These are phyloP conservation scores for Phenganax marumi DNA, from an alignment of 92 coral and sea anemone genomes.

Conservation along the genomic window DNA sequence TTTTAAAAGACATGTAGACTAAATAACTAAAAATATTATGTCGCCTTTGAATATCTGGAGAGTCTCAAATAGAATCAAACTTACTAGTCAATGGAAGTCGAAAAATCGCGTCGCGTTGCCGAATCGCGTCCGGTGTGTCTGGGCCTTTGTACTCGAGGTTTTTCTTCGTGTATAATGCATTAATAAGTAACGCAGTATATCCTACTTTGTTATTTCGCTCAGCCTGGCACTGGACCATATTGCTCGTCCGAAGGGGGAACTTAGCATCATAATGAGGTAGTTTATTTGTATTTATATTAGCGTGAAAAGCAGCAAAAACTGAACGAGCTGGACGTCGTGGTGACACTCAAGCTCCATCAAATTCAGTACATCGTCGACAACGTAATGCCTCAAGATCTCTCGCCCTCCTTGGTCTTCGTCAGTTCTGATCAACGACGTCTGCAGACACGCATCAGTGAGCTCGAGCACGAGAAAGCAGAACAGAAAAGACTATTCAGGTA, in stretches of 20 bases:
- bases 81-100: too few species aligned
- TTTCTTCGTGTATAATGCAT: too few species aligned
- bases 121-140: too few species aligned
- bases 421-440: conserved; percentile 79
- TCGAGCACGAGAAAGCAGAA: conserved; percentile 89
- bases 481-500: conserved; percentile 90
- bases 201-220: not conserved
- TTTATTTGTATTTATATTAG: conserved; percentile 38
- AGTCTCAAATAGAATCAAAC: too few species aligned
- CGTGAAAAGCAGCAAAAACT: conserved; percentile 96
- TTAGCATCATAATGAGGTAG: not conserved
- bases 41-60: too few species aligned
- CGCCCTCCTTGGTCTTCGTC: conserved; percentile 77
- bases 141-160: too few species aligned
- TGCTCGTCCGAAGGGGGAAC: not conserved
- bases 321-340: conserved; percentile 96
- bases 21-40: too few species aligned
- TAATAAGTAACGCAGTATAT: not conserved
- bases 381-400: conserved; percentile 77
- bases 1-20: too few species aligned
- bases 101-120: too few species aligned
- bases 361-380: conserved; percentile 84
- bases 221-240: too few species aligned
- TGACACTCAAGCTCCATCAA: conserved; percentile 77
- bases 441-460: conserved; percentile 83